Conservation (phyloP, 2,797 vertebrate species). For the Chloroceryle inda region DNA sequence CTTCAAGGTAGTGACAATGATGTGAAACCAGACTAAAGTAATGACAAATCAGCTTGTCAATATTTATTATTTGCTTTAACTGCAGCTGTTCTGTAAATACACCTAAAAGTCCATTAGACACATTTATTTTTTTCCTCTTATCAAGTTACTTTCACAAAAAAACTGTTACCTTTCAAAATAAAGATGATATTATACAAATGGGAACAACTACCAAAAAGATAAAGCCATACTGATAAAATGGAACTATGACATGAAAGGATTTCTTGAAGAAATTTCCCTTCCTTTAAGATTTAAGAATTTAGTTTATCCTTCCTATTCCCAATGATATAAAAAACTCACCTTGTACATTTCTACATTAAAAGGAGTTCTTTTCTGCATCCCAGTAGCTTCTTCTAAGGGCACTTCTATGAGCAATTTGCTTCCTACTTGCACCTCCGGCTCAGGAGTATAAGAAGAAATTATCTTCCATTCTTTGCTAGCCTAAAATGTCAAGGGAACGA, state of each 20-base stretch:
- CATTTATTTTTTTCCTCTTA: background rate
- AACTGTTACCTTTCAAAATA: background rate
- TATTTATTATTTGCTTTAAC: background rate
- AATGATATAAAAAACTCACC: slow-evolving; percentile 43
- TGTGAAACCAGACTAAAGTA: background rate
- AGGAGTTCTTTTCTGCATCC: slow-evolving; percentile 21
- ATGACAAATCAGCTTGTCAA: background rate
- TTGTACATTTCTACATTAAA: slow-evolving; percentile 84
- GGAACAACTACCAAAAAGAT: background rate
- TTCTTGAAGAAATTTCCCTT: background rate
- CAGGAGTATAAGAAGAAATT: slow-evolving; percentile 80
- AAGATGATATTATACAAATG: background rate
- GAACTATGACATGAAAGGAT: background rate
- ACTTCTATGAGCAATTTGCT: slow-evolving; percentile 70
- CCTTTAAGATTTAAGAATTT: background rate
- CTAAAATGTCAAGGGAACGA: slow-evolving; percentile 47
- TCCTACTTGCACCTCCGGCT: slow-evolving; percentile 8
- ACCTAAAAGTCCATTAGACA: background rate
- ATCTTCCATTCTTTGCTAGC: slow-evolving; percentile 87
- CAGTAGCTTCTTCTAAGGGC: slow-evolving; percentile 71
- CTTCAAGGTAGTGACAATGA: background rate
- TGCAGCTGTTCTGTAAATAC: background rate
- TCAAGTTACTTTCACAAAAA: background rate
- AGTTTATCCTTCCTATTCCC: background rate
- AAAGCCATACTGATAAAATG: background rate